phyloP scores from a whole-genome alignment of 2,888 invertebrate species.

The Protodeltote pygarga region DNA sequence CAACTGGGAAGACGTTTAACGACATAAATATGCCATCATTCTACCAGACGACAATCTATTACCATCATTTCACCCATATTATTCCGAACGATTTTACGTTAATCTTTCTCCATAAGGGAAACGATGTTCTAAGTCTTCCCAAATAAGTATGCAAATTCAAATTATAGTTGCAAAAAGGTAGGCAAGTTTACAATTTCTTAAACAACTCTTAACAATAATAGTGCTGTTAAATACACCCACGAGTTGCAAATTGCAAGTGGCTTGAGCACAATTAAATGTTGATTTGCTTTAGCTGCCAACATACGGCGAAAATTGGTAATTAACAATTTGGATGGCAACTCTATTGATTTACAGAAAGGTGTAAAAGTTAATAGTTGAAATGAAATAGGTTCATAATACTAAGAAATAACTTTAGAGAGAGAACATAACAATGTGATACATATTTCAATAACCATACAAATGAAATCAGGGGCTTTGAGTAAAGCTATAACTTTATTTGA shows the following conservation, averaged over 20 bases:
- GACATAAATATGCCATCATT: constrained; percentile 3
- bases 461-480: constrained; percentile 10
- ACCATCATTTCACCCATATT: constrained; percentile 18
- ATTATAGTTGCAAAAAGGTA: constrained; percentile 65
- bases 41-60: neutral
- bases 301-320: constrained; percentile 70
- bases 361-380: constrained; percentile 7
- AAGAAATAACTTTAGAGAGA: neutral
- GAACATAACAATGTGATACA: neutral
- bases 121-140: constrained; percentile 29
- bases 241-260: constrained; percentile 82
- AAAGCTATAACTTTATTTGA: constrained; percentile 20
- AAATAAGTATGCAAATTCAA: constrained; percentile 52
- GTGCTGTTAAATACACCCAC: constrained; percentile 85
- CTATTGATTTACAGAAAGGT: constrained; percentile 22
- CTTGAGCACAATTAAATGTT: constrained; percentile 84
- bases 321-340: constrained; percentile 38
- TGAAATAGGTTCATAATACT: neutral
- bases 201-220: constrained; percentile 79
- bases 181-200: constrained; percentile 75
- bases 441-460: neutral
- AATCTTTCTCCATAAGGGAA: constrained; percentile 34
- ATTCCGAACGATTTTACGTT: constrained; percentile 20
- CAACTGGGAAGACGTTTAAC: constrained; percentile 16
- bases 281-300: constrained; percentile 80